Conservation (phyloP, 2,113 vertebrate species). For the Gallinago jamesoni region DNA sequence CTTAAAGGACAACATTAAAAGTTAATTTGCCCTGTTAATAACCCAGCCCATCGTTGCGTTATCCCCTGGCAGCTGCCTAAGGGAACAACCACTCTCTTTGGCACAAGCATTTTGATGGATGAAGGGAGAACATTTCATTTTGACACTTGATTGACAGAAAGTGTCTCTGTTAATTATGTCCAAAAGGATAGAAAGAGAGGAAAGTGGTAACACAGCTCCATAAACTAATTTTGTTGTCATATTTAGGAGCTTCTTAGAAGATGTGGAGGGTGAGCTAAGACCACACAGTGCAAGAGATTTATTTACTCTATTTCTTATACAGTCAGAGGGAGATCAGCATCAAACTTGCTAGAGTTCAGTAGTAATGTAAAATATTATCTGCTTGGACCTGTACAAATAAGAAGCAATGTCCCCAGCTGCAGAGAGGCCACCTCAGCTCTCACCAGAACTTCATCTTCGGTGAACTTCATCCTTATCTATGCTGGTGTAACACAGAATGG, state of each 20-base stretch:
- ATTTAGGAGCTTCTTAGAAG: not conserved
- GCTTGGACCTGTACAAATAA: not conserved
- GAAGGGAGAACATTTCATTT: not conserved
- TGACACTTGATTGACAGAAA: not conserved
- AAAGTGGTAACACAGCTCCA: not conserved
- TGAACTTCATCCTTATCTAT: not conserved
- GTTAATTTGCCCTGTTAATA: not conserved
- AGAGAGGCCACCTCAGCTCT: not conserved
- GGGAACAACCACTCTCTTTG: not conserved
- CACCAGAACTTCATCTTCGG: not conserved
- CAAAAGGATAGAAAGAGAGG: not conserved
- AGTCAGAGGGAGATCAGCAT: not conserved
- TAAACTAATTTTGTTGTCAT: not conserved
- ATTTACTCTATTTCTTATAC: not conserved
- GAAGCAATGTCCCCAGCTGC: not conserved
- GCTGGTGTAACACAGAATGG: fast-evolving
- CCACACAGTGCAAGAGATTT: not conserved
- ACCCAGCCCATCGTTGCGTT: not conserved
- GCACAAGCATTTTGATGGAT: not conserved
- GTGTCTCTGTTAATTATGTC: not conserved
- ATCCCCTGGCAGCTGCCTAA: not conserved
- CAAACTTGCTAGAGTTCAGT: not conserved
- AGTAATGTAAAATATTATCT: not conserved
- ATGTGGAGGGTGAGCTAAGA: not conserved
- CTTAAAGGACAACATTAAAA: not conserved